phyloP scores from a whole-genome alignment of 2,888 invertebrate species.

The Drosophila lacicola region DNA sequence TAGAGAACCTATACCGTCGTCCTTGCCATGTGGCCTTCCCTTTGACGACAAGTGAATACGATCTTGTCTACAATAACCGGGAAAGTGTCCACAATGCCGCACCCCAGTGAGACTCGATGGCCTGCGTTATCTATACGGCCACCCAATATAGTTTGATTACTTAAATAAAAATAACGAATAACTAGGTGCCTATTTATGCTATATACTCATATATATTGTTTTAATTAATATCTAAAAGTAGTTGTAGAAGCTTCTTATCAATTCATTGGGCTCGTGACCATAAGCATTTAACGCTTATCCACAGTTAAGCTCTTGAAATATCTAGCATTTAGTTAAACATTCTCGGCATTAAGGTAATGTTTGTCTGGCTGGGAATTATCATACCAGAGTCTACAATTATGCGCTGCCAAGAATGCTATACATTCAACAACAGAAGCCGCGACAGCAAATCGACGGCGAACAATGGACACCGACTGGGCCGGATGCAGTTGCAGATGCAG shows the following conservation, averaged over 20 bases:
- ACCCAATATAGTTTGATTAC: no score
- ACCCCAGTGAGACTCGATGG: no score
- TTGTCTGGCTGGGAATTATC: slow-evolving; percentile 60
- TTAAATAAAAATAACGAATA: neutral
- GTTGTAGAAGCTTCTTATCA: neutral
- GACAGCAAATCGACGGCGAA: slow-evolving; percentile 37
- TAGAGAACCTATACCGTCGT: neutral
- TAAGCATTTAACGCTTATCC: slow-evolving; percentile 1
- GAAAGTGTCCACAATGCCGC: no score
- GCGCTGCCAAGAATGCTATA: slow-evolving; percentile 60
- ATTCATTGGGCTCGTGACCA: neutral
- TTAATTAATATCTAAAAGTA: no score
- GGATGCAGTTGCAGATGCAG: slow-evolving; percentile 37
- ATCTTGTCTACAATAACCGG: no score
- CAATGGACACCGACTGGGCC: slow-evolving; percentile 44
- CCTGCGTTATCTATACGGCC: no score
- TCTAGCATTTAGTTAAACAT: slow-evolving; percentile 50
- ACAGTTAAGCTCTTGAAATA: slow-evolving; percentile 18
- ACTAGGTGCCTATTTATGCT: no score
- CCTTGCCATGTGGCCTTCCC: no score
- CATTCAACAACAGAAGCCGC: slow-evolving; percentile 59
- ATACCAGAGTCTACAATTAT: slow-evolving; percentile 72
- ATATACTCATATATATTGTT: no score
- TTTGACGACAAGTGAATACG: no score
- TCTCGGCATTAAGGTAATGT: slow-evolving; percentile 54